Percentiles rank a stretch among this genome's conserved stretches.
phyloP scores from a whole-genome alignment of 1,140 invertebrate genomes.

The Belonocnema kinseyi region DNA sequence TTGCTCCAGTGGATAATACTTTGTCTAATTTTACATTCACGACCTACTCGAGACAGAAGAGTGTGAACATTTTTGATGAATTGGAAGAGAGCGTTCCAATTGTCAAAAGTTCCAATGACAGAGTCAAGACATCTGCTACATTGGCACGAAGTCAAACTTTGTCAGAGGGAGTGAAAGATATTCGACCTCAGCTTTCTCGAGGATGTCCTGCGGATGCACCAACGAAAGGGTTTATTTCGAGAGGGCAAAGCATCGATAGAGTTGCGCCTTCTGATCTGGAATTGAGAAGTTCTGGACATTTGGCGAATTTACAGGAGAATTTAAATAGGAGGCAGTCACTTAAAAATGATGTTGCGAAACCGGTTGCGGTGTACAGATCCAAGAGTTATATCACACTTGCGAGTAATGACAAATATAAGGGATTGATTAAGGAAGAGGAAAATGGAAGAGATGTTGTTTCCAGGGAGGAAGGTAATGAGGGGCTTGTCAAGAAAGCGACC shows the following conservation, averaged over 20 bases:
- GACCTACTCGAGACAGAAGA: slow-evolving; percentile 67
- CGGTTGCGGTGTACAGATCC: slow-evolving; percentile 61
- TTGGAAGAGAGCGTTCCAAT: slow-evolving; percentile 33
- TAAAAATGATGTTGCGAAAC: slow-evolving; percentile 44
- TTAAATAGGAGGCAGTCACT: slow-evolving; percentile 38
- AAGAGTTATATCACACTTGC: slow-evolving; percentile 68
- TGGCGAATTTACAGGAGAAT: slow-evolving; percentile 1
- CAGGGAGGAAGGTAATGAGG: slow-evolving; percentile 2
- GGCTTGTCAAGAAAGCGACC: slow-evolving; percentile 45
- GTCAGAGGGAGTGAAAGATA: slow-evolving; percentile 37
- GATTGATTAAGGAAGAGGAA: slow-evolving; percentile 34
- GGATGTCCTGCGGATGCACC: neutral
- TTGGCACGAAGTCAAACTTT: slow-evolving; percentile 44
- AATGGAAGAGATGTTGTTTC: neutral
- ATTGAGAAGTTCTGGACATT: slow-evolving; percentile 8
- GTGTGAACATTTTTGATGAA: slow-evolving; percentile 66
- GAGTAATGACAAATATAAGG: slow-evolving; percentile 61
- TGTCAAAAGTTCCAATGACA: neutral
- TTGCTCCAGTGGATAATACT: slow-evolving; percentile 68
- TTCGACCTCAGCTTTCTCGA: neutral
- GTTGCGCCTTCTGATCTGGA: neutral
- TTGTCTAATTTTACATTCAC: slow-evolving; percentile 73
- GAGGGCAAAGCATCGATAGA: slow-evolving; percentile 43
- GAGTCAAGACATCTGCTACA: neutral
- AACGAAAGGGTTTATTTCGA: slow-evolving; percentile 31